phyloP scores from a whole-genome alignment of 2,113 vertebrate genomes.

The Anseranas semipalmata region DNA sequence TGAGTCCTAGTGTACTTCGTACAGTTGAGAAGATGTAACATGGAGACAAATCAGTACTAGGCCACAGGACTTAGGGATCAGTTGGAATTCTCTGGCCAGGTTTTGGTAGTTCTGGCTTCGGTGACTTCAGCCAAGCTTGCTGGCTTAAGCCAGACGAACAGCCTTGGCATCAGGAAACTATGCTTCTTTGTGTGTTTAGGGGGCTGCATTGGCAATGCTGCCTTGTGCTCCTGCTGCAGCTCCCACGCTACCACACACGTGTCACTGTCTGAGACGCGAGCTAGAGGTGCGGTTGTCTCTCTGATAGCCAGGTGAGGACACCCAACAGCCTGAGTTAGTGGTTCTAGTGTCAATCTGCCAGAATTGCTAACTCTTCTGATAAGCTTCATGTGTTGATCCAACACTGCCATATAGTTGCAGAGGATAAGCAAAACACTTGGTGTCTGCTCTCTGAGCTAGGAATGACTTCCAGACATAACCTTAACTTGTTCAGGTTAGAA shows the following conservation, averaged over 20 bases:
- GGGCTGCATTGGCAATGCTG: rapidly evolving
- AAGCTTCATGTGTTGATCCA: too few relatives aligned
- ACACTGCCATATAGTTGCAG: too few relatives aligned
- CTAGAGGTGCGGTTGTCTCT: background rate
- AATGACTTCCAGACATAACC: rapidly evolving
- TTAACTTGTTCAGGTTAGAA: background rate
- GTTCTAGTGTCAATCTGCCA: background rate
- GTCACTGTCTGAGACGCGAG: background rate
- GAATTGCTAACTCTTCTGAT: background rate
- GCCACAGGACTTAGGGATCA: too few relatives aligned
- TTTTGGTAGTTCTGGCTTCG: background rate
- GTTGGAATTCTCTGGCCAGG: background rate
- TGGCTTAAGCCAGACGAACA: background rate
- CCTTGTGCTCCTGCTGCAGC: background rate
- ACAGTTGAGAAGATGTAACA: background rate
- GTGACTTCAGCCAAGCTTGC: background rate
- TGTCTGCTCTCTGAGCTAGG: background rate
- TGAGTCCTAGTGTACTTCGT: background rate
- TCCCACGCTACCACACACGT: rapidly evolving
- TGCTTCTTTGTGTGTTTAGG: too few relatives aligned
- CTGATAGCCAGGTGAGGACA: background rate
- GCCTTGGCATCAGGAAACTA: background rate
- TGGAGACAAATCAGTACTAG: background rate
- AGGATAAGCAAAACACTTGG: background rate
- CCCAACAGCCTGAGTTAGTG: background rate